Conservation (phyloP, 37 sponge, comb jelly and placozoan genomes). For the Theonella swinhoei region DNA sequence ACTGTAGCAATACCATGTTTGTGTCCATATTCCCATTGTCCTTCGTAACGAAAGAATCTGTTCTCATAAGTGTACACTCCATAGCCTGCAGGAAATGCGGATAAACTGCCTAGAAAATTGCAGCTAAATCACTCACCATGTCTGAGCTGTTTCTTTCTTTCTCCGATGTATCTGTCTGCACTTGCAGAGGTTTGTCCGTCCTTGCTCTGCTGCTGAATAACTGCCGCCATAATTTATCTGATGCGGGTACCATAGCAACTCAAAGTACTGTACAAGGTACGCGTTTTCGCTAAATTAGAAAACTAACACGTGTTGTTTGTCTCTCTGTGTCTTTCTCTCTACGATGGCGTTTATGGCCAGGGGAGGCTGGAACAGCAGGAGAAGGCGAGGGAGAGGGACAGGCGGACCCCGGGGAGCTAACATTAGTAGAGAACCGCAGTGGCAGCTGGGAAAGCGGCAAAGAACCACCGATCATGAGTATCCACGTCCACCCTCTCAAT, state of each 20-base stretch:
- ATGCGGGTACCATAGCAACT: neutral
- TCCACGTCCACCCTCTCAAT: too few relatives aligned
- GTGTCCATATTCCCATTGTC: constrained; percentile 83
- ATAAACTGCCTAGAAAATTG: too few relatives aligned
- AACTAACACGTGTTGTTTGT: neutral
- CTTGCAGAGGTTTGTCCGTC: neutral
- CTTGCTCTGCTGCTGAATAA: neutral
- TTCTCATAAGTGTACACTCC: constrained; percentile 83
- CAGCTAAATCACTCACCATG: constrained; percentile 48
- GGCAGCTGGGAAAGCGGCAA: too few relatives aligned
- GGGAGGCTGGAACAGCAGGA: too few relatives aligned
- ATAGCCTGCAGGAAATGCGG: constrained; percentile 40
- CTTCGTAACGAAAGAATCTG: constrained; percentile 87
- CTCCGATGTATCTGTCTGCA: constrained; percentile 54
- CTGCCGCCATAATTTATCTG: neutral
- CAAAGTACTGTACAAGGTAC: neutral
- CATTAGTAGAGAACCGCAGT: too few relatives aligned
- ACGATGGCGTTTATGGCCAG: too few relatives aligned
- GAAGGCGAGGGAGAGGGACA: too few relatives aligned
- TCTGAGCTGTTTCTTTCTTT: constrained; percentile 58
- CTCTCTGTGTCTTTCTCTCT: too few relatives aligned
- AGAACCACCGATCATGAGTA: too few relatives aligned
- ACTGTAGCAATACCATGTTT: constrained; percentile 93
- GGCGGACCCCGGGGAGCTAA: too few relatives aligned
- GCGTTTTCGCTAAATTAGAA: neutral